Percentiles rank a stretch among this genome's conserved stretches.
These are phyloP conservation scores for Lordiphosa mommai DNA, from an alignment of 1,140 invertebrate genomes.

Conservation along the genomic window DNA sequence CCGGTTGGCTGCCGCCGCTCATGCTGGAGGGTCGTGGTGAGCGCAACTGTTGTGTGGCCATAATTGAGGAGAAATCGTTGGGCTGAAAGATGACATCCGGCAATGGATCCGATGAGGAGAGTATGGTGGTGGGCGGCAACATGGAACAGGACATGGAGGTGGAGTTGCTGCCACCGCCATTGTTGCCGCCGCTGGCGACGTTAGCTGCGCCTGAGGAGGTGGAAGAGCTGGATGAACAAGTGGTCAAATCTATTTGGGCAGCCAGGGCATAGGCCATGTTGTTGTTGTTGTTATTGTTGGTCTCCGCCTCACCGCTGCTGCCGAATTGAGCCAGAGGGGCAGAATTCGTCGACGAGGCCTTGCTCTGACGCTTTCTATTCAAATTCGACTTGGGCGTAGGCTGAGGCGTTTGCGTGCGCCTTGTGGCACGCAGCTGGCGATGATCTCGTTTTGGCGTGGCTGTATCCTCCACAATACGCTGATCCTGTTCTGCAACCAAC, in stretches of 20 bases:
- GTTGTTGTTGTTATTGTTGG: constrained; percentile 21
- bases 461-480: constrained; percentile 1
- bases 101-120: constrained; percentile 70
- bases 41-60: constrained; percentile 67
- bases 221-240: constrained; percentile 72
- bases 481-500: not conserved
- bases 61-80: constrained; percentile 72
- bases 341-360: constrained; percentile 20
- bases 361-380: constrained; percentile 56
- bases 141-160: constrained; percentile 31
- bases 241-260: constrained; percentile 69
- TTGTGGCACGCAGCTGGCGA: constrained; percentile 41
- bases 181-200: constrained; percentile 41
- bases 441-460: constrained; percentile 37
- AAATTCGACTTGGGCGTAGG: constrained; percentile 38
- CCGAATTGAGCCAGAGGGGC: constrained; percentile 20
- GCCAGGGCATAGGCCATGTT: constrained; percentile 44
- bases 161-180: constrained; percentile 10
- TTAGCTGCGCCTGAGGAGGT: constrained; percentile 32
- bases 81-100: constrained; percentile 74
- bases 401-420: constrained; percentile 34
- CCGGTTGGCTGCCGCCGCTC: constrained; percentile 44
- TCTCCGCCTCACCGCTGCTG: constrained; percentile 14
- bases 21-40: constrained; percentile 38
- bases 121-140: constrained; percentile 69